Conservation (phyloP, 2,888 invertebrate genomes). For the Dorcus hopei region DNA sequence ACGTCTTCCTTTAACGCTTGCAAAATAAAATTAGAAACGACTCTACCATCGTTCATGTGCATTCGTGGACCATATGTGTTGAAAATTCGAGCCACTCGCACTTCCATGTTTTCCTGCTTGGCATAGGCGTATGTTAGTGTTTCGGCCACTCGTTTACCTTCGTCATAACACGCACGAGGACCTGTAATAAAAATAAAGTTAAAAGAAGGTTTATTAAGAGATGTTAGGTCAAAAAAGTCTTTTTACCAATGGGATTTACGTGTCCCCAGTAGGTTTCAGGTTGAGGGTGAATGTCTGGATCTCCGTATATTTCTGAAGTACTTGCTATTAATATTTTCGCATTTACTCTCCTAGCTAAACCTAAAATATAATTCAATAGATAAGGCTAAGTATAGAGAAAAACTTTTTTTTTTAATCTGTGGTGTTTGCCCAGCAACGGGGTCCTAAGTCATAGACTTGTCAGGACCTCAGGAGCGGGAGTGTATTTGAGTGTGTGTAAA, state of each 20-base stretch:
- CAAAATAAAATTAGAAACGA: slow-evolving; percentile 97
- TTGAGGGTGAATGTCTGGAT: slow-evolving; percentile 97
- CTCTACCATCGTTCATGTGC: slow-evolving; percentile 98
- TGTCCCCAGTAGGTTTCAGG: slow-evolving; percentile 98
- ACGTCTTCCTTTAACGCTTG: slow-evolving; percentile 93
- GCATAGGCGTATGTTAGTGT: slow-evolving; percentile 95
- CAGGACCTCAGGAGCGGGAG: no score
- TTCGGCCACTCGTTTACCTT: slow-evolving; percentile 98
- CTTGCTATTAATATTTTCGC: slow-evolving; percentile 94
- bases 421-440: no score
- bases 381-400: background rate
- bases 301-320: slow-evolving; percentile 98
- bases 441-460: no score
- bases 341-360: slow-evolving; percentile 87
- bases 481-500: no score
- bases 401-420: no score
- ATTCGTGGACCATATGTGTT: slow-evolving; percentile 99
- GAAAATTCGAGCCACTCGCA: slow-evolving; percentile 96
- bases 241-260: slow-evolving; percentile 91
- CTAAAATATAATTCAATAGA: slow-evolving; percentile 50
- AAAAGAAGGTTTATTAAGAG: background rate
- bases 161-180: slow-evolving; percentile 96
- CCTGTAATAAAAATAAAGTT: slow-evolving; percentile 52
- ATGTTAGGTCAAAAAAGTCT: no score
- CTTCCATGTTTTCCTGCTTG: slow-evolving; percentile 92